Base-by-base conservation (phyloP, 2,797 vertebrate genomes). In the Gobionotothen gibberifrons region DNA sequence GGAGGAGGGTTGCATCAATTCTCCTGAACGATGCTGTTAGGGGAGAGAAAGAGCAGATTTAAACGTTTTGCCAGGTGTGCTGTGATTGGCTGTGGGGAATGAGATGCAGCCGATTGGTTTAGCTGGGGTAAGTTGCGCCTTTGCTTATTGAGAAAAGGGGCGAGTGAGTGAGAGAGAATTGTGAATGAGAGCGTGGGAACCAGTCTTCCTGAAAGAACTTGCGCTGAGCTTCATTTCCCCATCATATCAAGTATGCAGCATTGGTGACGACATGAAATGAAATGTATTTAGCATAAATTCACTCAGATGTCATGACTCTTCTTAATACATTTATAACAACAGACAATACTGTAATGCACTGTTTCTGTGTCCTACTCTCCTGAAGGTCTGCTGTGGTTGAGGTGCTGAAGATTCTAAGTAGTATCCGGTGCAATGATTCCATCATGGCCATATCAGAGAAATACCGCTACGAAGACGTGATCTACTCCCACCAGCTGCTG, bases 381-480 rank as follows among this genome's bases (percentile, higher is more conserved):
- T 74, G 16, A 16, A 93, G 93, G 80, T 79, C 87, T 63, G 78
- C 83, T 49, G 89, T 91, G 72, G 68, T 86, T 76, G 95, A 96
- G 82, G 81, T 96, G 71, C 86, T 97, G 72, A 90, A 92, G 79
- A 85, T 97, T 83, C 79, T 99, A 72, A 84, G 95, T 82, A 93
- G 84, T 85, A 89, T 98, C 75, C 93, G 95, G 82, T 96, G 96
- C 83, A 74, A 96, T 59, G 89, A 87, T 69, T 85, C 93, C 15
- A 94, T 95, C 44, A 89, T 95, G 84, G 84, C 91, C 36, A 76
- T 98, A 66, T 90, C 93, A 69, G 90, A 94, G 55, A 95, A 96
- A 75, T 91, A 95, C 67, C 90, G 94, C 72, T 94, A 95, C 72
- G 91, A 96, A 78, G 94, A 96, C 49, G 86, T 93, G 70, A 88